A percentile compares a stretch with the other conserved stretches of the same genome.
phyloP scores from a whole-genome alignment of 2,888 invertebrate species.

The Dendrolimus pini region DNA sequence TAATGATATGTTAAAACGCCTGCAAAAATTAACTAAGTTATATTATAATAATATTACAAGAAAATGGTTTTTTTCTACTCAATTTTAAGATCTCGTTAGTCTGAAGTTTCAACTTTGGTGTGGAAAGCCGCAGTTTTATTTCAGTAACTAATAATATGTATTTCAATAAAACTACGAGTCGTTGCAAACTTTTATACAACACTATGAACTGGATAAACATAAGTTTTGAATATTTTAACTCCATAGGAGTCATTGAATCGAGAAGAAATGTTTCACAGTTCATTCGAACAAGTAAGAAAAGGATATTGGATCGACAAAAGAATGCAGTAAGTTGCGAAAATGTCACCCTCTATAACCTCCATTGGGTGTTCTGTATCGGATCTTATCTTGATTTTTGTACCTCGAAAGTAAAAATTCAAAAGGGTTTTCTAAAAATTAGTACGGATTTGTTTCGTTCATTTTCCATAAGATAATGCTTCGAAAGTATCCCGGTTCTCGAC shows the following conservation, averaged over 20 bases:
- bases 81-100: too few relatives aligned
- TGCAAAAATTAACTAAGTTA: too few relatives aligned
- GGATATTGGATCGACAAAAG: conserved; percentile 60
- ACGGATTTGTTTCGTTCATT: conserved; percentile 8
- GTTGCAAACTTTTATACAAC: too few relatives aligned
- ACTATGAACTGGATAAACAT: too few relatives aligned
- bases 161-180: too few relatives aligned
- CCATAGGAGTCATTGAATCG: not conserved
- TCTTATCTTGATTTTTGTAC: conserved; percentile 7
- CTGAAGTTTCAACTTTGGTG: too few relatives aligned
- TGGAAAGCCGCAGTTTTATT: too few relatives aligned
- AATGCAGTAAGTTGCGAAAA: conserved; percentile 33
- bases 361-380: not conserved
- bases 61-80: too few relatives aligned
- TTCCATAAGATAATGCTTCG: not conserved
- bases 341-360: conserved; percentile 40
- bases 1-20: too few relatives aligned
- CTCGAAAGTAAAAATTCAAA: not conserved
- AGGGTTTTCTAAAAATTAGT: not conserved
- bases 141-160: too few relatives aligned
- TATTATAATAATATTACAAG: too few relatives aligned
- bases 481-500: conserved; percentile 13
- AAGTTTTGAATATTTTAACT: not conserved
- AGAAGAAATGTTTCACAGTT: conserved; percentile 21
- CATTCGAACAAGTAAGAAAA: conserved; percentile 54